phyloP scores from a whole-genome alignment of 1,140 invertebrate genomes.

The Sitophilus oryzae region DNA sequence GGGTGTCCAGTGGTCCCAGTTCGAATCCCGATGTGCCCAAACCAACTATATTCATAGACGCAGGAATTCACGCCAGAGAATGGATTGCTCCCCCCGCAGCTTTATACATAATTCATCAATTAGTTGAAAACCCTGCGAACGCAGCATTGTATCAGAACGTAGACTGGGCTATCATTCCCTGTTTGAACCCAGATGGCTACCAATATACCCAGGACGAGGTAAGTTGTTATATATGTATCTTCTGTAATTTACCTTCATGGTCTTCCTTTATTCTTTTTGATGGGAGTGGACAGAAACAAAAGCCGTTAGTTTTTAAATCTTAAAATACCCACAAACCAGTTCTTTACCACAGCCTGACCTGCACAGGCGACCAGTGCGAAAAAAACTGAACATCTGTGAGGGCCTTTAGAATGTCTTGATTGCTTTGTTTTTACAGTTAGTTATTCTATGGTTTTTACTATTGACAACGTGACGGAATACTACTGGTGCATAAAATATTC shows the following conservation, averaged over 20 bases:
- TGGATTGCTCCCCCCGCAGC: conserved; percentile 64
- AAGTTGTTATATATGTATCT: conserved; percentile 15
- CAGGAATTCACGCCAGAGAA: conserved; percentile 59
- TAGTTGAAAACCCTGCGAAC: conserved; percentile 47
- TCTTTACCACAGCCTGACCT: neutral
- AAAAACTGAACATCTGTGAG: too few species aligned
- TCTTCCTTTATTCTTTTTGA: neutral
- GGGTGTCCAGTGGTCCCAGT: too few species aligned
- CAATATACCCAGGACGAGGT: conserved; percentile 54
- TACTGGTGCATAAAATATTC: too few species aligned
- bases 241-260: neutral
- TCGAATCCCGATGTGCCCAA: too few species aligned
- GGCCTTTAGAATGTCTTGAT: too few species aligned
- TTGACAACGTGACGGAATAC: too few species aligned
- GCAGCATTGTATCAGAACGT: conserved; percentile 45
- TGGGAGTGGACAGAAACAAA: too few species aligned
- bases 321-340: neutral
- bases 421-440: too few species aligned
- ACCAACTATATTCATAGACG: conserved; percentile 61
- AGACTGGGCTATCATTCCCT: conserved; percentile 62
- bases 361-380: too few species aligned
- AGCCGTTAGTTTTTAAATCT: too few species aligned
- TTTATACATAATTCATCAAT: conserved; percentile 56
- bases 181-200: conserved; percentile 69
- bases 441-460: too few species aligned